Conservation (phyloP, 2,113 vertebrate species). For the Spea bombifrons region DNA sequence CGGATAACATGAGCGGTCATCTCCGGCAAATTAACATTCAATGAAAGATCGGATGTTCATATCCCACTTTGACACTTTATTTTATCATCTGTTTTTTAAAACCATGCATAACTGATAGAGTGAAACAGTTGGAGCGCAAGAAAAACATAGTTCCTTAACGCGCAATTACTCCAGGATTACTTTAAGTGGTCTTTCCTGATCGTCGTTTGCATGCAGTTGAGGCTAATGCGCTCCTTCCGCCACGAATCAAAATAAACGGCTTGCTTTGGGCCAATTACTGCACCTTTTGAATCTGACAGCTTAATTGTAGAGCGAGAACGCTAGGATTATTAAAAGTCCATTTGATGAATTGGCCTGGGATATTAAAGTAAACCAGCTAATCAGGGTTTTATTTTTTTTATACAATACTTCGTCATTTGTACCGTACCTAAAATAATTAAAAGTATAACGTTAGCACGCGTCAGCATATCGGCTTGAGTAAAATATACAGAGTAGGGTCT, state of each 20-base stretch:
- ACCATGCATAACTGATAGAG: too few species aligned
- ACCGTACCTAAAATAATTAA: neutral
- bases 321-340: neutral
- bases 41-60: too few species aligned
- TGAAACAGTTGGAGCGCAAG: too few species aligned
- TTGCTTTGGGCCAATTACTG: neutral
- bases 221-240: neutral
- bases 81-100: too few species aligned
- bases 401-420: neutral
- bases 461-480: too few species aligned
- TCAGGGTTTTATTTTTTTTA: neutral
- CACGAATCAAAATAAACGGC: neutral
- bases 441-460: neutral
- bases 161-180: neutral
- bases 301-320: neutral
- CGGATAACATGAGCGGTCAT: too few species aligned
- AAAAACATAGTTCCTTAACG: neutral
- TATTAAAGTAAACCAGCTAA: conserved; percentile 1
- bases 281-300: neutral
- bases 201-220: neutral
- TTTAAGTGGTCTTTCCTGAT: neutral
- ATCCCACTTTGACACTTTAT: too few species aligned
- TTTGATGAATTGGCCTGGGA: neutral
- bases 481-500: too few species aligned
- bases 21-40: too few species aligned